Conservation (phyloP, 2,888 invertebrate species). For the Muschampia plurimacula region DNA sequence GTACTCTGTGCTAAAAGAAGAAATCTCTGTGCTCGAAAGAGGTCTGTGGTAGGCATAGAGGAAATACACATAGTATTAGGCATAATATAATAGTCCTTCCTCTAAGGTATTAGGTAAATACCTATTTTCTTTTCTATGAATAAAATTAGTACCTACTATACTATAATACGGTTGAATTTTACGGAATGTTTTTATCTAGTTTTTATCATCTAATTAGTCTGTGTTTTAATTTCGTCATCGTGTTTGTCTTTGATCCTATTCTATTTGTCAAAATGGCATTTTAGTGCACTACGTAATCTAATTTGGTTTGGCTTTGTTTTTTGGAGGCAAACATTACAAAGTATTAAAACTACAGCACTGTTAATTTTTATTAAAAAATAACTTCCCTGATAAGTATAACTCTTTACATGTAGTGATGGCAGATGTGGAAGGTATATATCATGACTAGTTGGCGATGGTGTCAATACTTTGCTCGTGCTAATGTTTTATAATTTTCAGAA, state of each 20-base stretch:
- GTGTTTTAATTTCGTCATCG: neutral
- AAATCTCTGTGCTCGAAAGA: too few species aligned
- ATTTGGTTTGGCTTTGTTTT: conserved; percentile 12
- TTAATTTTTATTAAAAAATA: neutral
- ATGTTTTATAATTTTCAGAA: conserved; percentile 68
- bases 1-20: too few species aligned
- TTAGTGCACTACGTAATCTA: neutral
- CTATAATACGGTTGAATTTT: too few species aligned
- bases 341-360: conserved; percentile 43
- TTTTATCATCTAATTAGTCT: too few species aligned
- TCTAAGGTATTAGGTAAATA: too few species aligned
- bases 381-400: conserved; percentile 63
- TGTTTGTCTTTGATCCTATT: neutral
- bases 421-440: conserved; percentile 74
- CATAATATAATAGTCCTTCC: too few species aligned
- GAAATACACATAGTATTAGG: too few species aligned
- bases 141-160: too few species aligned
- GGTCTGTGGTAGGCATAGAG: too few species aligned
- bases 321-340: conserved; percentile 46
- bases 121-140: too few species aligned
- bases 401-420: conserved; percentile 59
- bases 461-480: conserved; percentile 44
- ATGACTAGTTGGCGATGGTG: conserved; percentile 47
- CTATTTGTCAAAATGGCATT: neutral
- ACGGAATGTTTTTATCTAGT: too few species aligned